A percentile compares a stretch with the other conserved stretches of the same genome.
Evolutionary conservation across 2,113 vertebrate genomes (phyloP).

Genomic region (Vicugna pacos): DNA sequence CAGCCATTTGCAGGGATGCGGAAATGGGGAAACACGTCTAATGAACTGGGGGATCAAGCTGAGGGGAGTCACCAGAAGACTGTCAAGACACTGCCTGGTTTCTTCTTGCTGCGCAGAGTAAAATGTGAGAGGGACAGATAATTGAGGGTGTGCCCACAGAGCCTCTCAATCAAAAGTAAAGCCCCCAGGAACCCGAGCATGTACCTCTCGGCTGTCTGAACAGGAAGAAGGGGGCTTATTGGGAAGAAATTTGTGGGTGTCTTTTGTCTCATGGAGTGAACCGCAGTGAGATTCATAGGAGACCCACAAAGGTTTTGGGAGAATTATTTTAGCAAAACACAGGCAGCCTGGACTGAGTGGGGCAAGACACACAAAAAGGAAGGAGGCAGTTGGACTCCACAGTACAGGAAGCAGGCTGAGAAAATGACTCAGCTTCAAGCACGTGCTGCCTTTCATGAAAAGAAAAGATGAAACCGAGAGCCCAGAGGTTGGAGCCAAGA

Average conservation of each 20-base stretch:
- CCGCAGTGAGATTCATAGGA: not conserved
- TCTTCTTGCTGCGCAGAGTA: not conserved
- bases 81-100: not conserved
- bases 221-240: no score
- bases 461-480: not conserved
- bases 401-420: not conserved
- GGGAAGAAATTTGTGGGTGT: not conserved
- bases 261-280: not conserved
- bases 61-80: no score
- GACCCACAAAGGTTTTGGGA: not conserved
- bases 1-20: rapidly evolving
- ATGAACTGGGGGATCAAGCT: rapidly evolving
- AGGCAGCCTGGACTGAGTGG: not conserved
- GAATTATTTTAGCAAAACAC: not conserved
- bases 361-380: not conserved
- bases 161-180: rapidly evolving
- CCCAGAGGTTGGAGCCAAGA: not conserved
- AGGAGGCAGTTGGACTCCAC: not conserved
- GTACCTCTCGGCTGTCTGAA: not conserved
- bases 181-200: no score
- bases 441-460: rapidly evolving
- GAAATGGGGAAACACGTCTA: not conserved
- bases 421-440: rapidly evolving
- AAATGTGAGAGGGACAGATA: not conserved
- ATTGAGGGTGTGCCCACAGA: rapidly evolving